Conservation (phyloP, 2,888 invertebrate genomes). For the Caenorhabditis macrosperma region DNA sequence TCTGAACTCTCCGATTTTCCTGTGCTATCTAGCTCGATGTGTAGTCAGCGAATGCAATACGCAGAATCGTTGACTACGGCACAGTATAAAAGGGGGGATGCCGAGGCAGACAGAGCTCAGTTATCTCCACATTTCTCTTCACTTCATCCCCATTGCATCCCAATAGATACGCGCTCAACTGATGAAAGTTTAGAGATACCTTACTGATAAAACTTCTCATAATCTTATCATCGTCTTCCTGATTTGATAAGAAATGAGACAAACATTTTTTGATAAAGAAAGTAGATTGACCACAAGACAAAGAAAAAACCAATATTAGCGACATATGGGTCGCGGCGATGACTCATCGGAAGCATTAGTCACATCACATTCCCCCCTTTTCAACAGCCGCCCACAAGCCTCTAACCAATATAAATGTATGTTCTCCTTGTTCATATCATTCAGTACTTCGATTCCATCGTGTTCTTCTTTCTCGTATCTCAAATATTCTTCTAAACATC, state of each 20-base stretch:
- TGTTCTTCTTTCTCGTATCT: background rate
- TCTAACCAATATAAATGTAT: slow-evolving; percentile 13
- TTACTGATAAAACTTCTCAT: background rate
- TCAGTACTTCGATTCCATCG: background rate
- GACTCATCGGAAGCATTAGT: slow-evolving; percentile 43
- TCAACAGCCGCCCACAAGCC: slow-evolving; percentile 10
- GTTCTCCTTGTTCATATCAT: background rate
- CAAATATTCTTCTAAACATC: background rate
- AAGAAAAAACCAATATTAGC: slow-evolving; percentile 15
- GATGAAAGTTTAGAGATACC: background rate
- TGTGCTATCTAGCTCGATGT: slow-evolving; percentile 21
- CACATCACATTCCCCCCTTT: slow-evolving; percentile 10
- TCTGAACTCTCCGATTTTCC: background rate
- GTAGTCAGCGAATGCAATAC: slow-evolving; percentile 54
- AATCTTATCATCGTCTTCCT: background rate
- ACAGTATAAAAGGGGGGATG: slow-evolving; percentile 49
- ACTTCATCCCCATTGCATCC: background rate
- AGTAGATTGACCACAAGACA: background rate
- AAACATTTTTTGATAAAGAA: slow-evolving; percentile 12
- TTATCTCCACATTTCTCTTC: slow-evolving; percentile 23
- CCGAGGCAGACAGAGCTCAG: slow-evolving; percentile 39
- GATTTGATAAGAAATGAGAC: slow-evolving; percentile 1
- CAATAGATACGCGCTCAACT: background rate
- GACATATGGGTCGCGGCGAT: slow-evolving; percentile 1
- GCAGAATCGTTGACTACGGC: slow-evolving; percentile 49